phyloP scores from a whole-genome alignment of 2,888 invertebrate genomes.

The Frankliniella intonsa region DNA sequence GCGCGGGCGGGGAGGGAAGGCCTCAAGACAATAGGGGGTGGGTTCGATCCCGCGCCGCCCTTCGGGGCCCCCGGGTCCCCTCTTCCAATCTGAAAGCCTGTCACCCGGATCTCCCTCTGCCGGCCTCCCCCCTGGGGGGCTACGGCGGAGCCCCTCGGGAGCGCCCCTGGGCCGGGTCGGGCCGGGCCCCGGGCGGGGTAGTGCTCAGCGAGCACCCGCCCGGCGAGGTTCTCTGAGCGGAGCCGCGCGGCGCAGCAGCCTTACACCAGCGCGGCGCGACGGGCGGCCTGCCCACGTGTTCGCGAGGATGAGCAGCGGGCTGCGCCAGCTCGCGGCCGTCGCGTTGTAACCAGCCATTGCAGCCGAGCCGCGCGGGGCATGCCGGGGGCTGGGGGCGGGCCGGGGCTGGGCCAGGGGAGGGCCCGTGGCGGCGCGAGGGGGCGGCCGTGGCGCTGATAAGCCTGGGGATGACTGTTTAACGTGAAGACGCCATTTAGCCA shows the following conservation, averaged over 20 bases:
- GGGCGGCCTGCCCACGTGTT: too few species aligned
- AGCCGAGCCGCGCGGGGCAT: too few species aligned
- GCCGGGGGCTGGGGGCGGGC: too few species aligned
- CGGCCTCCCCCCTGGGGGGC: background rate
- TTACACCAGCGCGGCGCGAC: background rate
- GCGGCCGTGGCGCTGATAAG: background rate
- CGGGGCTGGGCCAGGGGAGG: too few species aligned
- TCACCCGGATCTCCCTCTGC: slow-evolving; percentile 6
- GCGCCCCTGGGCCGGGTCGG: background rate
- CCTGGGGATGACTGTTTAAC: background rate
- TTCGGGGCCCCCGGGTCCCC: background rate
- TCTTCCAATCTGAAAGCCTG: slow-evolving; percentile 24
- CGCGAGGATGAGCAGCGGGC: too few species aligned
- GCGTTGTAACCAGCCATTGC: too few species aligned
- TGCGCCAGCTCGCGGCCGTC: too few species aligned
- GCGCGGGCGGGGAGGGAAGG: background rate
- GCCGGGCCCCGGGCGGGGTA: background rate
- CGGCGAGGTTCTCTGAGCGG: background rate
- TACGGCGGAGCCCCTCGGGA: background rate
- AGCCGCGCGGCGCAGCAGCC: background rate
- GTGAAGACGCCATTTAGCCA: background rate
- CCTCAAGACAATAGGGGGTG: background rate
- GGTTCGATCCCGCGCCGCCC: background rate
- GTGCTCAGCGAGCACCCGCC: background rate
- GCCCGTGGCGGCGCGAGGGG: background rate